Percentiles rank a stretch among this genome's conserved stretches.
phyloP scores from a whole-genome alignment of 2,113 vertebrate species.

The Ammodramus savannarum region DNA sequence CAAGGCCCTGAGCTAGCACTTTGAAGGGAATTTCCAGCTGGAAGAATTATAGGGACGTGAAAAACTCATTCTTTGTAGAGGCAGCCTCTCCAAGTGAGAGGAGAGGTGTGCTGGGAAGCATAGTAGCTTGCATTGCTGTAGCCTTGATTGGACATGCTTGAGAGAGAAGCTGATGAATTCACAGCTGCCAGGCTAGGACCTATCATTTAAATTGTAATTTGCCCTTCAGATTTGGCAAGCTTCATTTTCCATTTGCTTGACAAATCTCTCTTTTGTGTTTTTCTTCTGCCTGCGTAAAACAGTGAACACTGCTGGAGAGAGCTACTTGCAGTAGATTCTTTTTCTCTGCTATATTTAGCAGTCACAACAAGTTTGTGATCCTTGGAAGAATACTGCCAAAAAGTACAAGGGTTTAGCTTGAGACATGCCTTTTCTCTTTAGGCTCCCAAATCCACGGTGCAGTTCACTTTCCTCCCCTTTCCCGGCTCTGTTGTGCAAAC shows the following conservation, averaged over 20 bases:
- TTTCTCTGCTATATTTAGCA: conserved; percentile 40
- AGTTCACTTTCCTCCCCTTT: background rate
- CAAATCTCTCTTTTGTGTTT: background rate
- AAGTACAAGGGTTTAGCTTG: background rate
- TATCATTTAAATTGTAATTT: conserved; percentile 24
- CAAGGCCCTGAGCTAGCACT: background rate
- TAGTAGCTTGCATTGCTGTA: background rate
- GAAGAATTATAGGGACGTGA: background rate
- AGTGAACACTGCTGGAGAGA: background rate
- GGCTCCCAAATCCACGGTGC: background rate
- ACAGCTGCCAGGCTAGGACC: background rate
- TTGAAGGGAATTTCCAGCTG: background rate
- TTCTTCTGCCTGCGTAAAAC: background rate
- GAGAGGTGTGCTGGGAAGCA: background rate
- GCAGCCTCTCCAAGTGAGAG: background rate
- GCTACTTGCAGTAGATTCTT: background rate
- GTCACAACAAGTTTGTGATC: background rate
- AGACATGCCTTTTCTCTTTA: background rate
- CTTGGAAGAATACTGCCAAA: conserved; percentile 29
- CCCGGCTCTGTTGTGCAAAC: background rate
- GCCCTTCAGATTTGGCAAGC: conserved; percentile 32
- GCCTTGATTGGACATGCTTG: background rate
- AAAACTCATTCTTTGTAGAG: background rate
- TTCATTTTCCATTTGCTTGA: background rate
- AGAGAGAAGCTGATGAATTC: conserved; percentile 4